Base-by-base conservation (phyloP, 2,888 invertebrate species). In the Calliphora vomitoria region DNA sequence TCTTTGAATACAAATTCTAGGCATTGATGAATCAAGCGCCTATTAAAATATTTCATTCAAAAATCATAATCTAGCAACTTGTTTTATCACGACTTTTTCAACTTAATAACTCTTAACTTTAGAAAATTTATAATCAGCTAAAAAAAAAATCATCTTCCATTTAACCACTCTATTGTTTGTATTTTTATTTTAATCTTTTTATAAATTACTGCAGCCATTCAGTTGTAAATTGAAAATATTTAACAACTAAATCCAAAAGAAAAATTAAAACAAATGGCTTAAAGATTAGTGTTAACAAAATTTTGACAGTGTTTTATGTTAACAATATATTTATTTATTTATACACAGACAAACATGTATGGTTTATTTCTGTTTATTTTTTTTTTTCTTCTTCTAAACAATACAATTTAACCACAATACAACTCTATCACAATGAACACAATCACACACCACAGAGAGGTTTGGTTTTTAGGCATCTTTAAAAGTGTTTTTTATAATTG, bases 261-360 rank as follows among this genome's bases (percentile, higher is more conserved):
- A 64, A 18, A 20, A 58, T 71, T 83, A 47, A 75, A 64, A 86
- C 50, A 68, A 75, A 80, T 76, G 66, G 15, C 50, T 80, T 38
- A 4, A 62, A 60, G 82, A 86, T 78, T 78, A 78, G 74, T 82
- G 74, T 75, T 75, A 86, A 86, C 69, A 75, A 80, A 74, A 69
- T 75, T 82, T 82, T 82, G 79, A 82, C 78, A 86, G 68, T 60
- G 79, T 79, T 86, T 82, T 79, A 69, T 82, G 60, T 79, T 60
- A 74, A 85, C 72, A 38, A 80, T 50, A 64, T 64, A 13, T 50
- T 68, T 78, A 78, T 68, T 58, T 38, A 62, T 62, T 69, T 35
- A 25, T 15, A 47, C 41, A 58, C 38, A 41, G 10, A 44, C 55
- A 78, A 11, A 66, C 38, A 11, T 68, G 55, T 53, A 55, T 78